phyloP scores from a whole-genome alignment of 2,113 vertebrate genomes.

The Anser brachyrhynchus region DNA sequence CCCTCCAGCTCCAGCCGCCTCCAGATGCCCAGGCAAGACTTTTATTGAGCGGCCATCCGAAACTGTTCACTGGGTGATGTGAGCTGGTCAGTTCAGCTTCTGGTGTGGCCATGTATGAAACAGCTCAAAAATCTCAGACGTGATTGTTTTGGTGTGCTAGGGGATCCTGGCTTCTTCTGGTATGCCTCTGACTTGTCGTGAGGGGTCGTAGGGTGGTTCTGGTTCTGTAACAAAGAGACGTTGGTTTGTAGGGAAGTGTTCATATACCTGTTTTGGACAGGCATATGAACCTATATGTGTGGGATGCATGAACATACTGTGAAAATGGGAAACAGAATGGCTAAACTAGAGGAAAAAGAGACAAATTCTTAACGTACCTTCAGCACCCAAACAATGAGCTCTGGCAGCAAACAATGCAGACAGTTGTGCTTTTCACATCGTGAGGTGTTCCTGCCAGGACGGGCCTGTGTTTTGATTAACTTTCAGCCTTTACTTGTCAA shows the following conservation, averaged over 20 bases:
- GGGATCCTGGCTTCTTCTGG: neutral
- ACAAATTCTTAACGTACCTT: neutral
- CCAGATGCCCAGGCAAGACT: neutral
- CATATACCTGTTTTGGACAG: neutral
- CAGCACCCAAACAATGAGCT: neutral
- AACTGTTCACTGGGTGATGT: neutral
- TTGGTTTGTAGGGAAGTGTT: neutral
- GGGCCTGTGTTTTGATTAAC: neutral
- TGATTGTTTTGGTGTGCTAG: rapidly evolving
- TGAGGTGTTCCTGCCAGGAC: neutral
- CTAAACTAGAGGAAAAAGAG: neutral
- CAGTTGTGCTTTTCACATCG: neutral
- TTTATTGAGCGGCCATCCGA: neutral
- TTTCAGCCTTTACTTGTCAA: constrained; percentile 29
- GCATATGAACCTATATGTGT: no score
- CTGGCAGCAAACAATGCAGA: neutral
- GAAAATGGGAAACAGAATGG: neutral
- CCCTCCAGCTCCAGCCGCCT: neutral
- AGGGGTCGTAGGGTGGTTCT: neutral
- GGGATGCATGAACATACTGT: neutral
- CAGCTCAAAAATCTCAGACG: neutral
- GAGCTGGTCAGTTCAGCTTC: neutral
- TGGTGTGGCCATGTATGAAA: neutral
- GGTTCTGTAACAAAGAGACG: neutral
- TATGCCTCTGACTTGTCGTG: neutral